These are phyloP conservation scores for Seira sanloemensis DNA, from an alignment of 2,888 invertebrate genomes.

Conservation along the genomic window DNA sequence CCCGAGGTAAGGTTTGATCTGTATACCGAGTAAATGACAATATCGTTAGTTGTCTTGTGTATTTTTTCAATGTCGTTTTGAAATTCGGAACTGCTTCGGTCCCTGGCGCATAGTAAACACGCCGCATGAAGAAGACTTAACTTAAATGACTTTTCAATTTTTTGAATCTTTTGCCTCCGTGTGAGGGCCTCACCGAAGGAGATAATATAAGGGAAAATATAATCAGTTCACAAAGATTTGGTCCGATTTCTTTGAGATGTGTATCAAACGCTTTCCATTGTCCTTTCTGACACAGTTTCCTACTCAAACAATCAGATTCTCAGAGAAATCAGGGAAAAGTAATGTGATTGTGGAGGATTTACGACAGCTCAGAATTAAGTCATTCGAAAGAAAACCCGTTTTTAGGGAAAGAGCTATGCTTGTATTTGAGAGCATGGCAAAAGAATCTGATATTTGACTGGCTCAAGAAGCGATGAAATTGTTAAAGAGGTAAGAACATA, in stretches of 20 bases:
- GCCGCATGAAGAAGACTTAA: conserved; percentile 28
- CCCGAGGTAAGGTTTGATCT: background rate
- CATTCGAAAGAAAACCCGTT: background rate
- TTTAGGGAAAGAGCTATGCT: too few relatives aligned
- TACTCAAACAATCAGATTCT: background rate
- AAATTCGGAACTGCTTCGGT: background rate
- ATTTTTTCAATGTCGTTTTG: background rate
- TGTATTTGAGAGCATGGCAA: too few relatives aligned
- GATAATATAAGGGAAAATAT: conserved; percentile 2
- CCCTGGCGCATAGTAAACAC: background rate
- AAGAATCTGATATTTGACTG: too few relatives aligned
- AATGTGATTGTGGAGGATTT: background rate
- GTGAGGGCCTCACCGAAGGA: conserved; percentile 60
- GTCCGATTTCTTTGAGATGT: conserved; percentile 48
- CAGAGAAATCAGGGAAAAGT: background rate
- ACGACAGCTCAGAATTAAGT: conserved; percentile 12
- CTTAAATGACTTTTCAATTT: conserved; percentile 22
- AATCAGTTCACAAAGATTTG: conserved; percentile 46
- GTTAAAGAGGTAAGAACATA: too few relatives aligned
- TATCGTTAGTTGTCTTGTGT: background rate
- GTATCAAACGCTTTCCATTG: conserved; percentile 39
- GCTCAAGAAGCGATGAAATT: too few relatives aligned
- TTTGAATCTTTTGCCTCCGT: conserved; percentile 49
- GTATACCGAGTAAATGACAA: background rate
- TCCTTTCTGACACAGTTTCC: background rate